These are phyloP conservation scores for Zygogramma bicolorata DNA, from an alignment of 2,888 invertebrate genomes.

Conservation along the genomic window DNA sequence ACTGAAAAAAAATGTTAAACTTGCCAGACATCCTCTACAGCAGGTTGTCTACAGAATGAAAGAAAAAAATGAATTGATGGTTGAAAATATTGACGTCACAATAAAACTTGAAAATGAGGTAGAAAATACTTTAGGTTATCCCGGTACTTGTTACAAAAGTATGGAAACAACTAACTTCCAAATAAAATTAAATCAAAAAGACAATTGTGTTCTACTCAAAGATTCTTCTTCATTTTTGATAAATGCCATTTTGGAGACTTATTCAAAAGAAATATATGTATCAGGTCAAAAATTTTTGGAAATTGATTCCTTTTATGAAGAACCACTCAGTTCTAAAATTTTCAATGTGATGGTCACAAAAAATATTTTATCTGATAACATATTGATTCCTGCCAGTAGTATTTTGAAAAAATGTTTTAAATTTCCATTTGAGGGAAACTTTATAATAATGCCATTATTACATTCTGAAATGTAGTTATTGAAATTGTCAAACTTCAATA, in stretches of 20 bases:
- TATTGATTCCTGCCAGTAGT: constrained; percentile 9
- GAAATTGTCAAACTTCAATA: background rate
- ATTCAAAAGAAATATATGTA: constrained; percentile 17
- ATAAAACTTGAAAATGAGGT: constrained; percentile 19
- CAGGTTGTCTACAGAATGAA: constrained; percentile 18
- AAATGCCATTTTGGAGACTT: constrained; percentile 15
- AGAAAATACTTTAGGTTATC: constrained; percentile 17
- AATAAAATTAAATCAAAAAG: constrained; percentile 10
- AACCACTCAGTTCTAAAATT: constrained; percentile 13
- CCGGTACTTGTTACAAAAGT: constrained; percentile 9
- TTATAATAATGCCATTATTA: constrained; percentile 17
- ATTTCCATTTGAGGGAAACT: constrained; percentile 15
- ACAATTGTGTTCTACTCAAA: constrained; percentile 14
- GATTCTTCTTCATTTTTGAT: constrained; percentile 2
- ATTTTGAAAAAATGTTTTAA: constrained; percentile 19
- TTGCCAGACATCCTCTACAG: constrained; percentile 24
- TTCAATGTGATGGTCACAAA: constrained; percentile 5
- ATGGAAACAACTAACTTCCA: constrained; percentile 13
- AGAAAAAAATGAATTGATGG: constrained; percentile 17
- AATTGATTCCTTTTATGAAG: constrained; percentile 17
- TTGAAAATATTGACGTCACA: constrained; percentile 7
- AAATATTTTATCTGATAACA: constrained; percentile 1
- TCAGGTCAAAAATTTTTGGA: constrained; percentile 21
- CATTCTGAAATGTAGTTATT: constrained; percentile 12
- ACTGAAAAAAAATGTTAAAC: constrained; percentile 23